A percentile compares a stretch with the other conserved stretches of the same genome.
These are phyloP conservation scores for Amphipyra berbera DNA, from an alignment of 2,888 invertebrate species.

Conservation along the genomic window DNA sequence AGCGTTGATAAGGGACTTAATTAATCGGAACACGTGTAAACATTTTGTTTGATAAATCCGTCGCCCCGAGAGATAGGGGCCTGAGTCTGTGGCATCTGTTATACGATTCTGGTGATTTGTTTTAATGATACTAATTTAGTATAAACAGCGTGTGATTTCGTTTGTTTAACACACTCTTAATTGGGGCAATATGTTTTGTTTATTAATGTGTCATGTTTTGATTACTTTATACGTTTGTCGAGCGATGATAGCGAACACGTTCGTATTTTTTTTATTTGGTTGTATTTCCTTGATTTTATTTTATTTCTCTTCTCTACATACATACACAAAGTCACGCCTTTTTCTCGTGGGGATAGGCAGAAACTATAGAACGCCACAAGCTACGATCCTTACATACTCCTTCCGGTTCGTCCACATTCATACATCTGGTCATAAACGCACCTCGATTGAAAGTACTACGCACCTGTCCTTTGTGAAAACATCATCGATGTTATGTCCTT, in stretches of 20 bases:
- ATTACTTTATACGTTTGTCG: constrained; percentile 30
- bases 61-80: constrained; percentile 69
- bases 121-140: constrained; percentile 80
- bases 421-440: no score
- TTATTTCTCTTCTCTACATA: no score
- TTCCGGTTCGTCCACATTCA: no score
- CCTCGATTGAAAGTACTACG: no score
- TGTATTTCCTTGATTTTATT: no score
- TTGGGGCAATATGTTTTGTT: constrained; percentile 74
- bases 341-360: no score
- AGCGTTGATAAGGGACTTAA: constrained; percentile 80
- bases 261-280: no score
- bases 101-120: constrained; percentile 79
- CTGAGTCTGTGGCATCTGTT: constrained; percentile 67
- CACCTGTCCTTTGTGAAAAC: no score
- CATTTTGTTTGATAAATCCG: constrained; percentile 82
- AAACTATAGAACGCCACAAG: no score
- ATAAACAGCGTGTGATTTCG: constrained; percentile 77
- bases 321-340: no score
- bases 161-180: constrained; percentile 71
- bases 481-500: no score
- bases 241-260: constrained; percentile 12
- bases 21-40: constrained; percentile 86
- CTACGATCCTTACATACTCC: no score
- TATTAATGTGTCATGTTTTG: constrained; percentile 43